Base-by-base conservation (phyloP, 1,140 invertebrate species). In the Drosophila teissieri region DNA sequence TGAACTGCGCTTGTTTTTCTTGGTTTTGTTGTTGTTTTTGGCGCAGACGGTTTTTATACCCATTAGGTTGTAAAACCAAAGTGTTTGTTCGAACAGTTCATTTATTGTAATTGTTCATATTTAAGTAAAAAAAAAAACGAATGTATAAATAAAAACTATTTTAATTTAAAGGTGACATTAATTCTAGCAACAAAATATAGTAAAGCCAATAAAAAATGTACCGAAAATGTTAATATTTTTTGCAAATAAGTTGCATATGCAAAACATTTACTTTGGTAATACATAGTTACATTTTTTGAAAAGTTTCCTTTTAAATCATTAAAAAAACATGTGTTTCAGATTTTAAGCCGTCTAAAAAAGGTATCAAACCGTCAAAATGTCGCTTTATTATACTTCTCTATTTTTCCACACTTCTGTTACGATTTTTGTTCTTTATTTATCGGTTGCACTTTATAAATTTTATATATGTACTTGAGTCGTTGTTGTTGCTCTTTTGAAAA, bases 1-100 rank as follows among this genome's bases (percentile, higher is more conserved):
- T 65, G 58, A 68, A 52, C 65, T 68, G 31, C 46, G 63, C 56
- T 57, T 62, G 63, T 53, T 64, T 64, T 64, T 64, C 48, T 62
- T 42, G 46, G 15, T 39, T 19, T 34, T 19, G 27, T 45, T 64
- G 57, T 64, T 58, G 34, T 49, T 51, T 46, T 12, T 37, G 34
- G 40, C 55, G 55, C 44, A 64, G 57, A 49, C 56, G 4, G 57
- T 19, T 46, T 39, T 48, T n/a, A 24, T 63, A 44, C 44, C 57
- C 27, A 58, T 60, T 36, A 37, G 22, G 40, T 36, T 15, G 11
- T 42, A 8, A 17, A 48, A 14, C 1, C 4, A 51, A 17, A 51
- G 27, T 6, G 17, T 17, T 19, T 24, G 6, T 12, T 22, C 0
- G 7, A 14, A 39, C 14, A 39, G 37, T 39, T 4, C 0, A 14